Conservation (phyloP, 1,140 invertebrate species). For the Brachionus rotundiformis region DNA sequence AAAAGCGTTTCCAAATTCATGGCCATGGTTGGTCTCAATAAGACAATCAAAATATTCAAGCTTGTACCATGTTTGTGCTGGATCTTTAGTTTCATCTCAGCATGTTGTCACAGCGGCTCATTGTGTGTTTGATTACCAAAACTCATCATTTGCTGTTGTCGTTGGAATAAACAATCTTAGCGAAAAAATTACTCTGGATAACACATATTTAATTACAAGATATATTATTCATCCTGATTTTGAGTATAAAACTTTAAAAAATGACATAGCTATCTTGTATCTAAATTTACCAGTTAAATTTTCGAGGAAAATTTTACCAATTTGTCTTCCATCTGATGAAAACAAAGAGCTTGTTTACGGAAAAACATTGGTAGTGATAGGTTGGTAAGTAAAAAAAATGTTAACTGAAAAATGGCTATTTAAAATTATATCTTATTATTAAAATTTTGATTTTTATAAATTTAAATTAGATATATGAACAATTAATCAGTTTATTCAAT, state of each 20-base stretch:
- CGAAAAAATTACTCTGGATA: not conserved
- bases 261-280: constrained; percentile 15
- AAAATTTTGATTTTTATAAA: no score
- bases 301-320: not conserved
- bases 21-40: constrained; percentile 13
- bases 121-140: not conserved
- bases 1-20: not conserved
- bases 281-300: constrained; percentile 2
- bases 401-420: no score
- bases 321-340: not conserved
- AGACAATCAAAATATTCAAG: not conserved
- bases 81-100: not conserved
- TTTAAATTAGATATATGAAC: no score
- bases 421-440: no score
- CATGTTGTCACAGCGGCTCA: constrained; percentile 29
- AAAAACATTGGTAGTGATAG: not conserved
- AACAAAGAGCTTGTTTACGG: not conserved
- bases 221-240: not conserved
- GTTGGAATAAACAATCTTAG: not conserved
- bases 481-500: no score
- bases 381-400: constrained; percentile 6
- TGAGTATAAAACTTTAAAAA: not conserved
- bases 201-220: not conserved
- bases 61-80: constrained; percentile 6
- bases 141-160: not conserved